Evolutionary conservation across 2,888 invertebrate genomes (phyloP).

Genomic region (Neoitamus cyanurus): DNA sequence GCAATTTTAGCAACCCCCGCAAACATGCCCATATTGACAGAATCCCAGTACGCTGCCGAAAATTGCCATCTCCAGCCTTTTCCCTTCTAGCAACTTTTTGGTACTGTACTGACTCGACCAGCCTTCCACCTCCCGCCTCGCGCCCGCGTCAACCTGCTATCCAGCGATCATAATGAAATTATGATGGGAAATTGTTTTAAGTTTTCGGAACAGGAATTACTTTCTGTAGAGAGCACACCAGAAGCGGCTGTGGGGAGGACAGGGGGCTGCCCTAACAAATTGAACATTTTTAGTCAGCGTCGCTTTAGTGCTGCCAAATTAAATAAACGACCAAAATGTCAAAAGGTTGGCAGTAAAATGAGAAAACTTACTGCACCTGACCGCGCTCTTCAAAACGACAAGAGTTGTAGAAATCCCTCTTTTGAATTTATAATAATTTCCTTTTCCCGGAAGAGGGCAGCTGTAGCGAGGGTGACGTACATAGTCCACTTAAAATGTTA

Average conservation of each 20-base stretch:
- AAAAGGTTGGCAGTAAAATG: not conserved
- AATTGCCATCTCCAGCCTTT: not conserved
- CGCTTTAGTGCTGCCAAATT: not conserved
- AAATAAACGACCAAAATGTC: not conserved
- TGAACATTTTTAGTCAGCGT: constrained; percentile 4
- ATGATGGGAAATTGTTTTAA: constrained; percentile 39
- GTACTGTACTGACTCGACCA: not conserved
- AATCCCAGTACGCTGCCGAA: not conserved
- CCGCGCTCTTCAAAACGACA: not conserved
- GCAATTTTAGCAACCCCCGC: constrained; percentile 26
- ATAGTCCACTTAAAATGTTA: no score
- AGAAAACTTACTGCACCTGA: not conserved
- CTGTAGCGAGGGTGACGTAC: no score
- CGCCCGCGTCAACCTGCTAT: not conserved
- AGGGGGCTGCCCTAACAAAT: not conserved
- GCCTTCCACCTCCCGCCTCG: not conserved
- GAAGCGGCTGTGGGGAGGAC: not conserved
- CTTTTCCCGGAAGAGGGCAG: no score
- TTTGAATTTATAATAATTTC: not conserved
- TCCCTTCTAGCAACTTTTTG: not conserved
- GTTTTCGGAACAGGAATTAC: not conserved
- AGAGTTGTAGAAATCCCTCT: not conserved
- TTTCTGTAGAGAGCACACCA: not conserved
- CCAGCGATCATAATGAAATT: constrained; percentile 34
- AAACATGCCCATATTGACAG: constrained; percentile 22